phyloP scores from a whole-genome alignment of 2,113 vertebrate genomes.

The Rhizomys pruinosus region DNA sequence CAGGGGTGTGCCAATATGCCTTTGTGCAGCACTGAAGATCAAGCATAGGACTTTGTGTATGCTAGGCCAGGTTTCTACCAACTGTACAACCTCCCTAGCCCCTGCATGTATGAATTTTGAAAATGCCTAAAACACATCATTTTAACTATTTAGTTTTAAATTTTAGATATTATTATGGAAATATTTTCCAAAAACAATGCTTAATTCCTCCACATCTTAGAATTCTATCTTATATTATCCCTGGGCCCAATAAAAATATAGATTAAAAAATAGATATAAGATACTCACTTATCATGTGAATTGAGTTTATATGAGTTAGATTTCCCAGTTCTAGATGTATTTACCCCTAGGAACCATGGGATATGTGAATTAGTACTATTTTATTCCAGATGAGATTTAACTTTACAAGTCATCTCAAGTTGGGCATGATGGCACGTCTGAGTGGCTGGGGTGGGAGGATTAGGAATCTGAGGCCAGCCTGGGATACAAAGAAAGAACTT shows the following conservation, averaged over 20 bases:
- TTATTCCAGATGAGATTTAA: background rate
- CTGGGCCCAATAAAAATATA: background rate
- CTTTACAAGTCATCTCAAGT: background rate
- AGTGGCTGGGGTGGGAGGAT: background rate
- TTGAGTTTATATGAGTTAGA: background rate
- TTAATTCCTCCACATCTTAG: background rate
- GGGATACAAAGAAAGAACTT: background rate
- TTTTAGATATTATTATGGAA: background rate
- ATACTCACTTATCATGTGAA: background rate
- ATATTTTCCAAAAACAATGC: background rate
- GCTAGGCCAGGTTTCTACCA: no score
- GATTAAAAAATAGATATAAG: background rate
- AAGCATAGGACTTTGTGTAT: background rate
- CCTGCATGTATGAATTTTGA: background rate
- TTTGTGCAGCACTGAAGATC: background rate
- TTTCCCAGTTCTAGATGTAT: background rate
- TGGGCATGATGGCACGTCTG: background rate
- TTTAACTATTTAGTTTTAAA: background rate
- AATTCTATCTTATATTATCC: background rate
- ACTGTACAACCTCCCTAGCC: background rate
- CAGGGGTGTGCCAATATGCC: background rate
- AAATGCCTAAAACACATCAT: background rate
- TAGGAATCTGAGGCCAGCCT: background rate
- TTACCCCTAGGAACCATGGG: background rate
- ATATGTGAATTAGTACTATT: background rate